phyloP scores from a whole-genome alignment of 2,888 invertebrate species.

The Scrobipalpa atriplicella region DNA sequence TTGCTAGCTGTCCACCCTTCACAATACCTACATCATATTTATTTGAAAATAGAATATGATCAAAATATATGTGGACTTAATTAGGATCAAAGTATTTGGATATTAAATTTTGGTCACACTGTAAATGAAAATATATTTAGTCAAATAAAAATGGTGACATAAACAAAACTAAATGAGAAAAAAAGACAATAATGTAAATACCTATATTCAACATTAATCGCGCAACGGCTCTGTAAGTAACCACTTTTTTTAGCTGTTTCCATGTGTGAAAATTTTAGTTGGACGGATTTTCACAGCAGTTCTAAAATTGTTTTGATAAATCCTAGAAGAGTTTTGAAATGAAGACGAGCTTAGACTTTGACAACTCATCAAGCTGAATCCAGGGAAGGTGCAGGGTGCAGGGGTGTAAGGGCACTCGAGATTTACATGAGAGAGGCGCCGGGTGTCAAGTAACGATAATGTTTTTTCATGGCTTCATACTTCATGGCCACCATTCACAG shows the following conservation, averaged over 20 bases:
- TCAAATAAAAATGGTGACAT: no score
- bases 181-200: no score
- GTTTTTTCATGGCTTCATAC: constrained; percentile 78
- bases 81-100: no score
- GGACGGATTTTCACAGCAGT: neutral
- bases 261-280: neutral
- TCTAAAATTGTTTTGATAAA: neutral
- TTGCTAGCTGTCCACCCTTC: no score
- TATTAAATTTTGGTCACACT: no score
- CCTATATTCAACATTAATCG: no score
- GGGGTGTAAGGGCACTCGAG: constrained; percentile 44
- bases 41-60: no score
- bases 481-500: constrained; percentile 78
- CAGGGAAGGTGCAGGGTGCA: neutral
- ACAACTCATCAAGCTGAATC: neutral
- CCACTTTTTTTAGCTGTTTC: neutral
- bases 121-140: no score
- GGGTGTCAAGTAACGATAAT: constrained; percentile 69
- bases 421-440: constrained; percentile 76
- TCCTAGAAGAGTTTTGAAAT: neutral
- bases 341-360: neutral
- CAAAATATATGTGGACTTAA: no score
- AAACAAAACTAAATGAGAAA: no score
- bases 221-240: neutral
- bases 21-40: no score